Evolutionary conservation across 2,888 invertebrate genomes (phyloP), one percentile per base, ranked within the genome.

Genomic region (Dolomedes plantarius): DNA sequence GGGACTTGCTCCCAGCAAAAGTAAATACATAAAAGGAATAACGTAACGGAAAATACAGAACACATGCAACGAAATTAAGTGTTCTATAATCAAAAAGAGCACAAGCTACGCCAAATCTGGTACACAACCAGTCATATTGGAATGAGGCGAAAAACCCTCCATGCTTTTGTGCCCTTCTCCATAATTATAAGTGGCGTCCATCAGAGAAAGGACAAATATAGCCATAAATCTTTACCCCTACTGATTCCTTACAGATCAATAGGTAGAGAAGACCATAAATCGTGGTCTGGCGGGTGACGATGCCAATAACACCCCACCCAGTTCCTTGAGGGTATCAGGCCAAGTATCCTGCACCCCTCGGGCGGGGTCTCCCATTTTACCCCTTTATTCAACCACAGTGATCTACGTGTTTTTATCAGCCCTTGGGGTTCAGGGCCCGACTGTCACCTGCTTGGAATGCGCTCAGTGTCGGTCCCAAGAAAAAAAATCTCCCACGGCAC

Each of bases 161-260:
- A 46, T 19, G 23, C 50, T 23, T n/a, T 27, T 72, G 64, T 29
- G 32, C 68, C 27, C 23, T 56, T 23, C 78, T 74, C 85, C 78
- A 56, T 86, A 86, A 86, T 86, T 86, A 86, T 74, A 79, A 86
- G 85, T 86, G 74, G 79, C 85, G 78, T 79, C 85, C 78, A 73
- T 85, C 83, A 85, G 78, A 74, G 69, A 74, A 62, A 75, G 79
- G 79, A 86, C 80, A 79, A 86, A 86, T 80, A 86, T 80, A 80
- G 71, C 67, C 86, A 86, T 86, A 86, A 80, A 86, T 86, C 86
- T 86, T 78, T 86, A 74, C 76, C 76, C 83, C 86, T 76, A 69
- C 80, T 74, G 80, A 86, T 86, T 86, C 79, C 79, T 62, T n/a
- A 75, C 69, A 71, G 86, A 80, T 86, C 86, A 80, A 86, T 86